These are phyloP conservation scores for Gephyroberyx darwinii DNA, from an alignment of 2,797 vertebrate genomes.

Conservation along the genomic window DNA sequence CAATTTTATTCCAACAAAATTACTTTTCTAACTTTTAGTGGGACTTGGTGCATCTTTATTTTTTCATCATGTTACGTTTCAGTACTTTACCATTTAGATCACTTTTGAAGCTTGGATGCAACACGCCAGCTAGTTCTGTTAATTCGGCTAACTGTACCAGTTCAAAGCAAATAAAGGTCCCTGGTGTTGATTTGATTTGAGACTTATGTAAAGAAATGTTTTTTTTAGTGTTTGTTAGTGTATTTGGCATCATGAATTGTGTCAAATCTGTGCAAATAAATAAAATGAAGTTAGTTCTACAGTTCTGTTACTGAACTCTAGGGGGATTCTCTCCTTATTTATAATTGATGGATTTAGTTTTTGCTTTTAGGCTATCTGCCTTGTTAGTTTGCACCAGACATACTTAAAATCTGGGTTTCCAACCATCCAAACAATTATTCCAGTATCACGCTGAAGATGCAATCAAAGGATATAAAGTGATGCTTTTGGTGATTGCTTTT, in stretches of 20 bases:
- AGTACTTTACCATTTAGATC: neutral
- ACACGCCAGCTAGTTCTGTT: neutral
- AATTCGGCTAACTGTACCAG: neutral
- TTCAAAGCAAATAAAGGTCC: neutral
- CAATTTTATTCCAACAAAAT: constrained; percentile 1
- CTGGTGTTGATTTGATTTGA: neutral
- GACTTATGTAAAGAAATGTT: neutral
- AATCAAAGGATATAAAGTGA: neutral
- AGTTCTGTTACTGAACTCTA: neutral
- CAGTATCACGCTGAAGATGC: neutral
- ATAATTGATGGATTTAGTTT: neutral
- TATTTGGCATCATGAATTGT: neutral
- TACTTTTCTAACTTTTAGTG: constrained; percentile 34
- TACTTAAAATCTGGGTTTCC: constrained; percentile 2
- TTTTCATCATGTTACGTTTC: neutral
- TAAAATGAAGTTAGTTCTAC: neutral
- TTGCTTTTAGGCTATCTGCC: neutral
- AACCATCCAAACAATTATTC: neutral
- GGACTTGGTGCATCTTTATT: neutral
- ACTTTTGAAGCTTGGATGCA: neutral
- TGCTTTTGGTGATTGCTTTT: neutral
- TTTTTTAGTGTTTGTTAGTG: neutral
- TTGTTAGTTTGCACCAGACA: constrained; percentile 23
- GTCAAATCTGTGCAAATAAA: neutral
- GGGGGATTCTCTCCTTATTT: neutral